Percentiles rank a stretch among this genome's conserved stretches.
Conservation (phyloP, 2,797 vertebrate genomes). For the Dryobates pubescens region DNA sequence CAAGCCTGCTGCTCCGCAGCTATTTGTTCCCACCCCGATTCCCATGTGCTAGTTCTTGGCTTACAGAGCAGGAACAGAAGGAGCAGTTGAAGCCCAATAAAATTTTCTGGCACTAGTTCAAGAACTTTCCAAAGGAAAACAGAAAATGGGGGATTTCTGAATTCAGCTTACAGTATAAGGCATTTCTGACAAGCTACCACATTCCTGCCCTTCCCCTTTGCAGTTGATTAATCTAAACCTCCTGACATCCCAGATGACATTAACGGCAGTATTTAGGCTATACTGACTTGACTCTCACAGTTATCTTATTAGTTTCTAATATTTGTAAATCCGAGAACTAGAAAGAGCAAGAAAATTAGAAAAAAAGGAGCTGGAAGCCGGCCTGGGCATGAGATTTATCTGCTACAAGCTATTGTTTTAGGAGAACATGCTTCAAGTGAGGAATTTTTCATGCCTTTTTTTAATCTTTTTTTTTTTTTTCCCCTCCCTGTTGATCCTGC, state of each 20-base stretch:
- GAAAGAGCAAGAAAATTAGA: neutral
- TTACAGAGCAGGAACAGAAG: neutral
- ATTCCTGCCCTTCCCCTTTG: neutral
- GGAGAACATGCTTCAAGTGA: neutral
- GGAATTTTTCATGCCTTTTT: neutral
- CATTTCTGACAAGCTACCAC: neutral
- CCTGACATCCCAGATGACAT: neutral
- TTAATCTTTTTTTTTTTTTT: neutral
- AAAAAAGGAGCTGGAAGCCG: neutral
- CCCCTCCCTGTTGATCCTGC: conserved; percentile 9
- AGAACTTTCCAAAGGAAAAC: conserved; percentile 27
- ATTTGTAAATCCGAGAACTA: neutral
- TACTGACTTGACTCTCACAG: neutral
- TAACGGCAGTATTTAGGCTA: neutral
- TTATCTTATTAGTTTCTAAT: neutral
- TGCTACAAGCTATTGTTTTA: neutral
- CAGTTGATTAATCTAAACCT: neutral
- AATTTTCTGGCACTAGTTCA: conserved; percentile 1
- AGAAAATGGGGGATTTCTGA: conserved; percentile 2
- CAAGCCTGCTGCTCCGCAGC: neutral
- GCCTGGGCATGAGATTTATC: neutral
- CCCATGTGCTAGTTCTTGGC: neutral
- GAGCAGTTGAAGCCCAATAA: neutral
- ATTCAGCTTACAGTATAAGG: neutral
- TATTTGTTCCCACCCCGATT: neutral